Conservation (phyloP, 30 jellyfish, hydroid and myxozoan species). For the Pseudorhiza aurosa region DNA sequence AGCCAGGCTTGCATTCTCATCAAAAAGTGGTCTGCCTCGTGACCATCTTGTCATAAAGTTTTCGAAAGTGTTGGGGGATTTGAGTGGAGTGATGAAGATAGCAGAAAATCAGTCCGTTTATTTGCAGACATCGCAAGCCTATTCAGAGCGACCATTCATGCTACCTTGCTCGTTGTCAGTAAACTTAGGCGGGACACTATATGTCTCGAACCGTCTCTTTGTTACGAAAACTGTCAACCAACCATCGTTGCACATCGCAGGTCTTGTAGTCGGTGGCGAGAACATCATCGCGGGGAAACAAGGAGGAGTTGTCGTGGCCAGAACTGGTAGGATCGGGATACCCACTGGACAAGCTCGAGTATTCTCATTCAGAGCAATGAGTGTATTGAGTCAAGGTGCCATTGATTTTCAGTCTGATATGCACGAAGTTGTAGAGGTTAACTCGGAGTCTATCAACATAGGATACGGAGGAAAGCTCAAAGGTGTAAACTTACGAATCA, state of each 20-base stretch:
- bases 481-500: constrained; percentile 28
- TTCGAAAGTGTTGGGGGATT: constrained; percentile 51
- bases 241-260: constrained; percentile 62
- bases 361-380: constrained; percentile 41
- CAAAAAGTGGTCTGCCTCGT: not conserved
- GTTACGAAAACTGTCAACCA: constrained; percentile 56
- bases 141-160: constrained; percentile 50
- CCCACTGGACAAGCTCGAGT: constrained; percentile 40
- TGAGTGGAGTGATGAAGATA: constrained; percentile 26
- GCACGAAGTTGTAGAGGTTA: constrained; percentile 44
- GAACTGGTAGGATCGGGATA: constrained; percentile 64
- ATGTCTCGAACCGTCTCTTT: constrained; percentile 21
- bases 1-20: constrained; percentile 37
- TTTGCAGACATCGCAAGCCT: constrained; percentile 62
- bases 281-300: constrained; percentile 55
- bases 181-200: constrained; percentile 21
- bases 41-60: constrained; percentile 12
- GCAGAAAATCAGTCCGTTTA: constrained; percentile 22
- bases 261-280: constrained; percentile 60
- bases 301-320: constrained; percentile 48
- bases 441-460: constrained; percentile 28
- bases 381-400: constrained; percentile 50
- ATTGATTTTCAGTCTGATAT: constrained; percentile 20
- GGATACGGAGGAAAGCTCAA: constrained; percentile 57
- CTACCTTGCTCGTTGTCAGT: constrained; percentile 63